phyloP scores from a whole-genome alignment of 2,888 invertebrate genomes.

The Gastracanthus pulcherrimus region DNA sequence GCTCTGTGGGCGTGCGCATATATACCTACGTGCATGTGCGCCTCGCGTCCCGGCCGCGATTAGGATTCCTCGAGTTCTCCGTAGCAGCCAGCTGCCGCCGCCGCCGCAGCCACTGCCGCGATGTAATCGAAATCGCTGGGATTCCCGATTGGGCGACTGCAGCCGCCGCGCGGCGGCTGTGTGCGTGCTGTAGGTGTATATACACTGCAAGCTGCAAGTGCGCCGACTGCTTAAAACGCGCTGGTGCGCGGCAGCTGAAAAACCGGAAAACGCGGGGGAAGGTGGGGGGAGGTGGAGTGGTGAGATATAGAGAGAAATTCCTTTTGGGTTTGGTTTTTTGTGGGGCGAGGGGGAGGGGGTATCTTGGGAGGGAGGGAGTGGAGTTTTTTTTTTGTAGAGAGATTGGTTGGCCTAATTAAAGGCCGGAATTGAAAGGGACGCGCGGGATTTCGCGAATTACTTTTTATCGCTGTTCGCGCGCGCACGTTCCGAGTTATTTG shows the following conservation, averaged over 20 bases:
- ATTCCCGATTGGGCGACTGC: constrained; percentile 63
- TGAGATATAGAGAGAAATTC: background rate
- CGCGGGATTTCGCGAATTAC: constrained; percentile 12
- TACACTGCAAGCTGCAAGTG: constrained; percentile 34
- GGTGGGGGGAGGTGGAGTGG: background rate
- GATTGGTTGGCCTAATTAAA: constrained; percentile 23
- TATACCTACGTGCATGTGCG: background rate
- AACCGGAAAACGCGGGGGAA: background rate
- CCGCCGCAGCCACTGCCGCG: constrained; percentile 51
- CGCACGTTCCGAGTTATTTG: too few relatives aligned
- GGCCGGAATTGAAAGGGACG: constrained; percentile 20
- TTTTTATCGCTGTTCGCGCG: constrained; percentile 8
- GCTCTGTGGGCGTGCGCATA: background rate
- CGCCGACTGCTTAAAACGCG: constrained; percentile 44
- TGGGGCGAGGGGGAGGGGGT: background rate
- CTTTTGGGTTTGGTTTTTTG: background rate
- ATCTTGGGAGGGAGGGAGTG: background rate
- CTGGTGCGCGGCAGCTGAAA: background rate
- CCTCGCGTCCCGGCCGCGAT: constrained; percentile 38
- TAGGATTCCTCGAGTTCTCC: constrained; percentile 64
- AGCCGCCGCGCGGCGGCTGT: constrained; percentile 2
- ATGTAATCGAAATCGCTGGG: constrained; percentile 69
- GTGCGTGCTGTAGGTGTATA: background rate
- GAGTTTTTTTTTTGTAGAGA: background rate
- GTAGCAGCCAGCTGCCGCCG: constrained; percentile 28